A percentile compares a stretch with the other conserved stretches of the same genome.
Conservation (phyloP, 1,140 invertebrate species). For the Bactericera cockerelli region DNA sequence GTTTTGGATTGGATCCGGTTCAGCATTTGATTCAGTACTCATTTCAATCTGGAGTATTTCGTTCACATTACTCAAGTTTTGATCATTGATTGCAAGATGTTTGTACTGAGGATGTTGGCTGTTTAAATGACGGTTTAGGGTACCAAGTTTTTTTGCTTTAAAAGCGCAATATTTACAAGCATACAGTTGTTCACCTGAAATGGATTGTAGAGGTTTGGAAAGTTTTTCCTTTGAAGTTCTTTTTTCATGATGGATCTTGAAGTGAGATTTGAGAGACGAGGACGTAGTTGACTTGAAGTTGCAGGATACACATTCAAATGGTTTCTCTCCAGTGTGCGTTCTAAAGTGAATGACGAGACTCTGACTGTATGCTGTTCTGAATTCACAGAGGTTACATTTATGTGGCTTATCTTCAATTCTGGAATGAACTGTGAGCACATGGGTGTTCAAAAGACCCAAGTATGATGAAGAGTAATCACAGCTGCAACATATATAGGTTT, state of each 20-base stretch:
- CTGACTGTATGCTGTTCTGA: conserved; percentile 44
- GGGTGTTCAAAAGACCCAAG: neutral
- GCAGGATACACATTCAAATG: conserved; percentile 53
- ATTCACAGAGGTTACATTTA: conserved; percentile 15
- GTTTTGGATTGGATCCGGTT: neutral
- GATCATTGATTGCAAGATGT: neutral
- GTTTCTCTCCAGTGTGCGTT: conserved; percentile 54
- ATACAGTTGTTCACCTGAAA: neutral
- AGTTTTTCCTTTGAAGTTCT: neutral
- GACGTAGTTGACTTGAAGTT: conserved; percentile 1
- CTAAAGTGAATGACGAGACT: conserved; percentile 39
- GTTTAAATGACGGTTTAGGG: neutral
- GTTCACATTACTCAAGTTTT: neutral
- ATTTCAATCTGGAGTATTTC: conserved; percentile 4
- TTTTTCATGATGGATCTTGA: conserved; percentile 3
- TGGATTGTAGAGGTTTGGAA: neutral
- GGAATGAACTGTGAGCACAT: neutral
- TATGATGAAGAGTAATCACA: conserved; percentile 2
- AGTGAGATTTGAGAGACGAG: neutral
- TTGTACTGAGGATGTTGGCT: conserved; percentile 1
- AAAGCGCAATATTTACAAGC: conserved; percentile 7
- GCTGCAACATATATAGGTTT: neutral
- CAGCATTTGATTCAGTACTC: neutral
- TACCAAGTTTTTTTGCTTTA: neutral
- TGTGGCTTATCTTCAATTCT: conserved; percentile 17